Evolutionary conservation across 1,140 invertebrate species (phyloP), one percentile per base, ranked within the genome.

Genomic region (Cydia pomonella): DNA sequence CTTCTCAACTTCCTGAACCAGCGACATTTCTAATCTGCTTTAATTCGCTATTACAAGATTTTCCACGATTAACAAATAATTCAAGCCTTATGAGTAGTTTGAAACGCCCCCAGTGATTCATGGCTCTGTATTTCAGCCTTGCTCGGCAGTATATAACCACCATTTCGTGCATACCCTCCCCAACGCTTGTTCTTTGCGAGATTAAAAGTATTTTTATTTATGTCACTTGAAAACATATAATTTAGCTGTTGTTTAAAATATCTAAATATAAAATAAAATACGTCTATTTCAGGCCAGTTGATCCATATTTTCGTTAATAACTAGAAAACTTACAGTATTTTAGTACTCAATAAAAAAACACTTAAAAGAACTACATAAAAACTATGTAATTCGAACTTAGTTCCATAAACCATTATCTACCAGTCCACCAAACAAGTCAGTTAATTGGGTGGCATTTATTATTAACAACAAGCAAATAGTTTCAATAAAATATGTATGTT

Each of bases 131-230:
- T 59, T 21, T 2, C 21, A 21, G 53, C 53, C 53, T 59, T n/a
- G 53, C 21, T 59, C 21, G 53, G 53, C 21, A 59, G 53, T 59
- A 59, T 59, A 59, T 59, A 59, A 59, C 53, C 53, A 59, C 53
- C 53, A 59, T 59, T 59, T 59, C 53, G 53, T 23, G 53, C 53
- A 59, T 59, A 59, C 53, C 53, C 53, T 59, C 53, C 53, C 21
- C 21, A 23, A 23, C 53, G 53, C 21, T 59, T 59, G 53, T 59
- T 23, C 21, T 59, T 59, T 23, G 21, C 53, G 21, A 59, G 53
- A 59, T 59, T 59, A 59, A 59, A 59, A 59, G 53, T 23, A 59
- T 59, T 59, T 59, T 59, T 59, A 59, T 59, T 59, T 59, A 59
- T 59, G 9, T 59, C 53, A 23, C 53, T 10, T 18, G 0, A 0